These are phyloP conservation scores for Microplitis deprimator DNA, from an alignment of 2,888 invertebrate species.

Conservation along the genomic window DNA sequence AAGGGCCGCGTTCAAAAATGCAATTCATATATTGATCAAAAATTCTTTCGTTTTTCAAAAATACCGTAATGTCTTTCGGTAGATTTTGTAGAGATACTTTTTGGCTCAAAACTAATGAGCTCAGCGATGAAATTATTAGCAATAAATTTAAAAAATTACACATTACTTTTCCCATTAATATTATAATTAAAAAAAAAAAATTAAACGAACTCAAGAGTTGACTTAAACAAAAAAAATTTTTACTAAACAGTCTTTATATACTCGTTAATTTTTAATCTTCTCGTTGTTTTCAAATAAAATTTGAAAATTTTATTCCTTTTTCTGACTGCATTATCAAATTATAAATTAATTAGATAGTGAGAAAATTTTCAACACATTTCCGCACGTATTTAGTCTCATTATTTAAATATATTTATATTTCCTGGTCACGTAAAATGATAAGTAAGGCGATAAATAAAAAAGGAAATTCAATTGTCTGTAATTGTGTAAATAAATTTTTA, in stretches of 20 bases:
- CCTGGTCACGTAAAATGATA: background rate
- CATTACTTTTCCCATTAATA: too few species aligned
- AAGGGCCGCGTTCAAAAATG: slow-evolving; percentile 52
- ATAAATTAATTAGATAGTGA: too few species aligned
- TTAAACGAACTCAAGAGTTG: too few species aligned
- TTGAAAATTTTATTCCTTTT: too few species aligned
- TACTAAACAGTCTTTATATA: too few species aligned
- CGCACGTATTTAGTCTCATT: too few species aligned
- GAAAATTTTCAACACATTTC: too few species aligned
- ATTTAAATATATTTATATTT: background rate
- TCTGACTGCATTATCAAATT: too few species aligned
- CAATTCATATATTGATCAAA: slow-evolving; percentile 50
- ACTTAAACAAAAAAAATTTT: too few species aligned
- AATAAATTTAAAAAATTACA: background rate
- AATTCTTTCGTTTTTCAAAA: slow-evolving; percentile 47
- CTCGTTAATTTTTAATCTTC: too few species aligned
- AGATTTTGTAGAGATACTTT: background rate
- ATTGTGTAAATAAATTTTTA: background rate
- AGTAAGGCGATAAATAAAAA: background rate
- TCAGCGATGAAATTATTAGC: background rate
- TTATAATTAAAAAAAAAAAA: too few species aligned
- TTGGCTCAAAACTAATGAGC: background rate
- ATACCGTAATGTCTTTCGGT: slow-evolving; percentile 38
- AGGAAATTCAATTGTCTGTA: background rate
- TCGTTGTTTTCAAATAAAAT: too few species aligned